Evolutionary conservation across 2,113 vertebrate genomes (phyloP).

Genomic region (Prochilodus magdalenae): DNA sequence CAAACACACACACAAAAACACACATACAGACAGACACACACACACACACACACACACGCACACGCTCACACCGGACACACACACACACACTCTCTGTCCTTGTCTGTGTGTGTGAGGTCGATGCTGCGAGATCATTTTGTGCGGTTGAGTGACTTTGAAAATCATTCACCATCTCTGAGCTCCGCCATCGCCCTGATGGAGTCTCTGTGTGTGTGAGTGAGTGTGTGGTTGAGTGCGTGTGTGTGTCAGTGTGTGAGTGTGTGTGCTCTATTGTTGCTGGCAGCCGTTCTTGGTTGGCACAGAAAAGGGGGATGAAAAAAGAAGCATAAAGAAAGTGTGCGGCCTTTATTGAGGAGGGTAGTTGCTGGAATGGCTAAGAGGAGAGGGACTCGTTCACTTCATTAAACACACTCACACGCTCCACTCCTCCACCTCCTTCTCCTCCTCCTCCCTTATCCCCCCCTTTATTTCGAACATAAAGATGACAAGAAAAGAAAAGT

Average conservation of each 20-base stretch:
- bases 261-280: neutral
- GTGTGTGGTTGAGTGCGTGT: neutral
- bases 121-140: slow-evolving; percentile 68
- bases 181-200: slow-evolving; percentile 51
- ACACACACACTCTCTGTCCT: slow-evolving; percentile 52
- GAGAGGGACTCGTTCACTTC: slow-evolving; percentile 3
- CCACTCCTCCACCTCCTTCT: too few relatives aligned
- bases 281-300: slow-evolving; percentile 38
- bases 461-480: slow-evolving; percentile 44
- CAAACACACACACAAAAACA: too few relatives aligned
- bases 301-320: slow-evolving; percentile 46
- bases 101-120: slow-evolving; percentile 48
- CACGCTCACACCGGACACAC: slow-evolving; percentile 33
- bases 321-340: slow-evolving; percentile 53
- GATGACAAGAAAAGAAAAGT: slow-evolving; percentile 39
- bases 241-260: neutral
- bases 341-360: slow-evolving; percentile 32
- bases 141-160: slow-evolving; percentile 67
- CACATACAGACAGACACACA: too few relatives aligned
- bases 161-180: slow-evolving; percentile 64
- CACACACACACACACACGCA: too few relatives aligned
- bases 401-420: neutral
- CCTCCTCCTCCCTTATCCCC: neutral
- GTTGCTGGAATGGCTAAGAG: slow-evolving; percentile 19
- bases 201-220: slow-evolving; percentile 31